Conservation (phyloP, 2,888 invertebrate genomes). For the Lamellibrachia satsuma region DNA sequence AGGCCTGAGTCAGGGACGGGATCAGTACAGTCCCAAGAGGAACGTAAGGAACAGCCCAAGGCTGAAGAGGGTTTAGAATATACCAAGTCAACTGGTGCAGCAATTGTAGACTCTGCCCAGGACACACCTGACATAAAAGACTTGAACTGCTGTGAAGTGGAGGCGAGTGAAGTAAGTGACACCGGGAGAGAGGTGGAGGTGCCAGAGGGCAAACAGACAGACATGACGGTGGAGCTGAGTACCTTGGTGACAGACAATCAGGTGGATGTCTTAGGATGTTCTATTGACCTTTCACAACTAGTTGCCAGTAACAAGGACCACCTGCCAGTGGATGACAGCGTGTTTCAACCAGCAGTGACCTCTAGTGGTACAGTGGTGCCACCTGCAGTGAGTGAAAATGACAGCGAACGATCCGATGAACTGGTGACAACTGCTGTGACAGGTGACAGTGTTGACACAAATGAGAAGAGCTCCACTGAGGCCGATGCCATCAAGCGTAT, state of each 20-base stretch:
- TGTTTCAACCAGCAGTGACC: not conserved
- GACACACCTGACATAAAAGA: not conserved
- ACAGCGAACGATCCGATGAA: not conserved
- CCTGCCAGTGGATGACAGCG: conserved; percentile 21
- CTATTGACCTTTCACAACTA: conserved; percentile 18
- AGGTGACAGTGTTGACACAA: not conserved
- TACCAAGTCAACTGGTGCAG: not conserved
- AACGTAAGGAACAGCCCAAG: not conserved
- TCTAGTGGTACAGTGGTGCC: not conserved
- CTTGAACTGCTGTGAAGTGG: not conserved
- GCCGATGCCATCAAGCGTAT: conserved; percentile 36
- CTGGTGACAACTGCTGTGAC: conserved; percentile 6
- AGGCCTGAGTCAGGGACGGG: not conserved
- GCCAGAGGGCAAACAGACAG: not conserved
- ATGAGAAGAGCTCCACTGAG: conserved; percentile 23
- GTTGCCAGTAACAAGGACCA: not conserved
- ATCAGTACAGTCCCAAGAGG: not conserved
- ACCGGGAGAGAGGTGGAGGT: not conserved
- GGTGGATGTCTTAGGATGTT: not conserved
- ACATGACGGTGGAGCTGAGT: not conserved
- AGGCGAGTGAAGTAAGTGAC: not conserved
- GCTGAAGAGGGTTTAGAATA: not conserved
- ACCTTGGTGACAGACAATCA: conserved; percentile 18
- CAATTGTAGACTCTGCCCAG: not conserved
- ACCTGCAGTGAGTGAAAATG: not conserved